Evolutionary conservation across 2,797 vertebrate genomes (phyloP).

Genomic region (Tragelaphus eurycerus): DNA sequence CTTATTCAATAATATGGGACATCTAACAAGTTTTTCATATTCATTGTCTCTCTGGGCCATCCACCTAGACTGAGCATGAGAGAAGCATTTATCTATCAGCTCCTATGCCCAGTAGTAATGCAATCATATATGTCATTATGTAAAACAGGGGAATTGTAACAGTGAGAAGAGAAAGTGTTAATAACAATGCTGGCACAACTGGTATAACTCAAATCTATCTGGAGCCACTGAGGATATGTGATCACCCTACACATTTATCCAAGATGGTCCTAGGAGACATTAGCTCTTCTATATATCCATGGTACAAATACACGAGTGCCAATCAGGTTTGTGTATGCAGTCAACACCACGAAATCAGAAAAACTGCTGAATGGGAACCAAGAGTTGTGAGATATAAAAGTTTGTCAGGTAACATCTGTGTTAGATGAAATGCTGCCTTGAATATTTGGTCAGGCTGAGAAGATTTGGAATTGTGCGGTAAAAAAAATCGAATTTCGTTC

Average conservation of each 20-base stretch:
- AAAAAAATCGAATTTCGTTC: not conserved
- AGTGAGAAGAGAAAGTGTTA: not conserved
- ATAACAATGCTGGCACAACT: not conserved
- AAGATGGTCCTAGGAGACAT: not conserved
- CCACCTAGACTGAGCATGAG: fast-evolving
- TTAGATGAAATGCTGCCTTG: not conserved
- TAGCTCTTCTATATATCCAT: not conserved
- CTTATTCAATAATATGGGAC: not conserved
- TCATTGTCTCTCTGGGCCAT: not conserved
- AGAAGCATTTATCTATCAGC: not conserved
- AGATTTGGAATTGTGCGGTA: not conserved
- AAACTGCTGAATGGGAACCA: not conserved
- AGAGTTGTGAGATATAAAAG: not conserved
- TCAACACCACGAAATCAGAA: not conserved
- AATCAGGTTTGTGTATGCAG: not conserved
- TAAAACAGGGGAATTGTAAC: not conserved
- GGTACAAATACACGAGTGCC: not conserved
- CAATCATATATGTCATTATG: not conserved
- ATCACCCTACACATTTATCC: not conserved
- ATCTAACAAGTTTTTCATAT: not conserved
- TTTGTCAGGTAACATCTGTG: not conserved
- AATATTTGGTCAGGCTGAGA: not conserved
- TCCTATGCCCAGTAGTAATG: not conserved
- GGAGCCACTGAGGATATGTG: not conserved
- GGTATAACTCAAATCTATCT: not conserved